Conservation (phyloP, 2,797 vertebrate genomes). For the Stomatorhinus walkeri region DNA sequence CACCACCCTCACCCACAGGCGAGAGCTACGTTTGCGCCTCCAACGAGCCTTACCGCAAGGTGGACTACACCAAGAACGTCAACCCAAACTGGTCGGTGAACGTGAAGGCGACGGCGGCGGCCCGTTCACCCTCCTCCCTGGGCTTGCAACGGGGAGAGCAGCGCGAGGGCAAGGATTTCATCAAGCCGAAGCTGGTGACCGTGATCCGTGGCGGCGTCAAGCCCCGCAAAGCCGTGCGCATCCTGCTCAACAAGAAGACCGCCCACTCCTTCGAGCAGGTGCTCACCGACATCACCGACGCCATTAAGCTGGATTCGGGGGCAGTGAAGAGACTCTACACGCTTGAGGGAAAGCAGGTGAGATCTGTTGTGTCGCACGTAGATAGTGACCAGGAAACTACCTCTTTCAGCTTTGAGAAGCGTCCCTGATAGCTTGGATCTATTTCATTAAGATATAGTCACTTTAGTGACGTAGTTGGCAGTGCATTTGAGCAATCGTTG, state of each 20-base stretch:
- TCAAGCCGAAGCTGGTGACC: conserved; percentile 94
- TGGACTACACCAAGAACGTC: conserved; percentile 90
- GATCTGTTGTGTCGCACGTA: conserved; percentile 27
- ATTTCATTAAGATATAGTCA: neutral
- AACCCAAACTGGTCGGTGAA: conserved; percentile 97
- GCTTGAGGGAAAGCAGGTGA: conserved; percentile 92
- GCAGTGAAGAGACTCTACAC: conserved; percentile 91
- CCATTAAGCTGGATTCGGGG: conserved; percentile 94
- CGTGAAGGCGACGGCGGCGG: conserved; percentile 67
- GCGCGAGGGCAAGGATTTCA: conserved; percentile 87
- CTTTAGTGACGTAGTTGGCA: neutral
- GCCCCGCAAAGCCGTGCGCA: conserved; percentile 89
- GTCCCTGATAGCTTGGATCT: neutral
- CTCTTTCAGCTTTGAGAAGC: neutral
- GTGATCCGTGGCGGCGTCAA: conserved; percentile 95
- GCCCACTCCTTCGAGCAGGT: conserved; percentile 97
- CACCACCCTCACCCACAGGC: conserved; percentile 53
- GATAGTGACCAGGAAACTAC: neutral
- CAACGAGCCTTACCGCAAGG: conserved; percentile 82
- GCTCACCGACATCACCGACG: conserved; percentile 92
- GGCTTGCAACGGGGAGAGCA: conserved; percentile 63
- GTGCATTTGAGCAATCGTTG: neutral
- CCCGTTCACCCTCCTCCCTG: conserved; percentile 68
- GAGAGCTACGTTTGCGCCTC: conserved; percentile 97
- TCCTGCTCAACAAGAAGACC: conserved; percentile 97